Conservation (phyloP, 1,140 invertebrate genomes). For the Planococcus citri region DNA sequence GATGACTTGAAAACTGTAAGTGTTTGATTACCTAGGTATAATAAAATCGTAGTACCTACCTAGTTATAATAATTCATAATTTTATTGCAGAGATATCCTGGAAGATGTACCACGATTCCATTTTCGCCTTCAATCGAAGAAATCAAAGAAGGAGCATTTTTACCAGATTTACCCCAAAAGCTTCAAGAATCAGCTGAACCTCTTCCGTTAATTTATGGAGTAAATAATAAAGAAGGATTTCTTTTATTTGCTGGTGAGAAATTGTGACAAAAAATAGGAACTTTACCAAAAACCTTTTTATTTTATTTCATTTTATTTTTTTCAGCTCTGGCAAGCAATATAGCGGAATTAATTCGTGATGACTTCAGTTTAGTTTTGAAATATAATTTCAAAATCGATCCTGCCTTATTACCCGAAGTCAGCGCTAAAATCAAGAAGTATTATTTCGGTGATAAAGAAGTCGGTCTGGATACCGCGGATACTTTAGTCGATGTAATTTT, state of each 20-base stretch:
- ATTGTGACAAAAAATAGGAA: no score
- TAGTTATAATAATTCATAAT: neutral
- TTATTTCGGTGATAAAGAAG: constrained; percentile 12
- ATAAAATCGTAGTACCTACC: no score
- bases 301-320: neutral
- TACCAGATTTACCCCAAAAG: neutral
- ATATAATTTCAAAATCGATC: constrained; percentile 1
- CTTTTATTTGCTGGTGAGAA: neutral
- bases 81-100: neutral
- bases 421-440: neutral
- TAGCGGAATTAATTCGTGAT: neutral
- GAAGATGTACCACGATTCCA: neutral
- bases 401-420: neutral
- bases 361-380: neutral
- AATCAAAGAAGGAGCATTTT: neutral
- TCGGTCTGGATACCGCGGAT: neutral
- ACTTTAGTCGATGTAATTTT: neutral
- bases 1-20: neutral
- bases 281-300: no score
- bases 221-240: neutral
- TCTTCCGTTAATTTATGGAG: neutral
- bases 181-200: neutral
- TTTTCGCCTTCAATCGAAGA: neutral
- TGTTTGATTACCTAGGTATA: no score
- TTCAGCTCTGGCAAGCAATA: neutral